These are phyloP conservation scores for Macroglossus sobrinus DNA, from an alignment of 2,113 vertebrate species.

Conservation along the genomic window DNA sequence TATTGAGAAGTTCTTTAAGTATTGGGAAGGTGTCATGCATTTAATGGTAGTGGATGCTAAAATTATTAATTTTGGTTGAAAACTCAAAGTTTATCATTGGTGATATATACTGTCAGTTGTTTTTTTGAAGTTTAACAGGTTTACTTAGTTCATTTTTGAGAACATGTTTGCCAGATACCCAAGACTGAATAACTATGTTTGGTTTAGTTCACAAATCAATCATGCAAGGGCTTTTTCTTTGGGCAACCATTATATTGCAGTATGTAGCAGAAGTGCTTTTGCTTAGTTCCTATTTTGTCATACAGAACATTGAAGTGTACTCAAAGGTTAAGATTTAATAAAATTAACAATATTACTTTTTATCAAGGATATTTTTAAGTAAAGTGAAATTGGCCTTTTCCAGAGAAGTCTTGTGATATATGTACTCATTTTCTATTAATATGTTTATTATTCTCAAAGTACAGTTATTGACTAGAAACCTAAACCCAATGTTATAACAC, in stretches of 20 bases:
- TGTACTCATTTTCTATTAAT: background rate
- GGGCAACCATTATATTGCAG: background rate
- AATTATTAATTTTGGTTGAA: conserved; percentile 5
- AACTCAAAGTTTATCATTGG: background rate
- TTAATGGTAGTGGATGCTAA: background rate
- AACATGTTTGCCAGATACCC: background rate
- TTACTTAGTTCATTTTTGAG: conserved; percentile 35
- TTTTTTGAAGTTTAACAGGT: conserved; percentile 20
- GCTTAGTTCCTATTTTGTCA: conserved; percentile 1
- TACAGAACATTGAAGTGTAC: background rate
- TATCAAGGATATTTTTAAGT: conserved; percentile 20
- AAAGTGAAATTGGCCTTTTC: conserved; percentile 8
- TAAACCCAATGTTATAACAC: background rate
- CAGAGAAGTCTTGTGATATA: background rate
- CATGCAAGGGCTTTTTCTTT: background rate
- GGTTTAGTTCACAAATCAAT: background rate
- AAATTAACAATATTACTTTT: conserved; percentile 30
- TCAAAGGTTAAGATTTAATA: background rate
- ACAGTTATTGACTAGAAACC: background rate
- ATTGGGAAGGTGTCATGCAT: background rate
- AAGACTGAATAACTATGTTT: background rate
- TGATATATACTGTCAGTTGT: background rate
- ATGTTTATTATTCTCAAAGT: background rate
- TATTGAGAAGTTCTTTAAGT: background rate
- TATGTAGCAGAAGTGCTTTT: background rate